Conservation (phyloP, 2,797 vertebrate genomes). For the Ctenosaura bakeri region DNA sequence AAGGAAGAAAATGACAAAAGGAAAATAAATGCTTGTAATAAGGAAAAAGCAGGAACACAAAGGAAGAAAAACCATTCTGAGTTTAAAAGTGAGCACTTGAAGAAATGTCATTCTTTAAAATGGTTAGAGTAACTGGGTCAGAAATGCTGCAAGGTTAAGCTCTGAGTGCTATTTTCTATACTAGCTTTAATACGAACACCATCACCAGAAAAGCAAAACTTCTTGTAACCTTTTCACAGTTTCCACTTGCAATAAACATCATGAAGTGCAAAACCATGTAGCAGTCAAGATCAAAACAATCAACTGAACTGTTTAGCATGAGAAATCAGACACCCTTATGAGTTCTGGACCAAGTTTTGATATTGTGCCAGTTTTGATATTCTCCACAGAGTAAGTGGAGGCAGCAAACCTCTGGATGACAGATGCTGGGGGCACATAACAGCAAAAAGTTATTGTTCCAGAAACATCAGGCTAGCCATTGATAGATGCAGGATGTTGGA, state of each 20-base stretch:
- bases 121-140: conserved; percentile 12
- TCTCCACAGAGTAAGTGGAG: conserved; percentile 42
- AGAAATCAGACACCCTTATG: conserved; percentile 35
- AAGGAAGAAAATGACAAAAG: conserved; percentile 17
- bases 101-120: conserved; percentile 44
- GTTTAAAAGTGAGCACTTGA: conserved; percentile 20
- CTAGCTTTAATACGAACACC: conserved; percentile 38
- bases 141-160: conserved; percentile 34
- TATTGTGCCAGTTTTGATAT: conserved; percentile 35
- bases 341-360: conserved; percentile 38
- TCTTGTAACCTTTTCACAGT: conserved; percentile 35
- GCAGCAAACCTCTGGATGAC: neutral
- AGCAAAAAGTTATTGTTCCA: neutral
- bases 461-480: neutral
- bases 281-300: conserved; percentile 42
- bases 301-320: conserved; percentile 50
- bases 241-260: conserved; percentile 30
- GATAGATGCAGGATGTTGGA: neutral
- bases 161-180: conserved; percentile 14
- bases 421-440: neutral
- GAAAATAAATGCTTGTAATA: neutral
- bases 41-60: conserved; percentile 10
- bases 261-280: conserved; percentile 34
- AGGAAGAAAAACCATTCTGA: neutral
- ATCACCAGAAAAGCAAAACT: conserved; percentile 26